Conservation (phyloP, 2,797 vertebrate genomes). For the Girardinus metallicus region DNA sequence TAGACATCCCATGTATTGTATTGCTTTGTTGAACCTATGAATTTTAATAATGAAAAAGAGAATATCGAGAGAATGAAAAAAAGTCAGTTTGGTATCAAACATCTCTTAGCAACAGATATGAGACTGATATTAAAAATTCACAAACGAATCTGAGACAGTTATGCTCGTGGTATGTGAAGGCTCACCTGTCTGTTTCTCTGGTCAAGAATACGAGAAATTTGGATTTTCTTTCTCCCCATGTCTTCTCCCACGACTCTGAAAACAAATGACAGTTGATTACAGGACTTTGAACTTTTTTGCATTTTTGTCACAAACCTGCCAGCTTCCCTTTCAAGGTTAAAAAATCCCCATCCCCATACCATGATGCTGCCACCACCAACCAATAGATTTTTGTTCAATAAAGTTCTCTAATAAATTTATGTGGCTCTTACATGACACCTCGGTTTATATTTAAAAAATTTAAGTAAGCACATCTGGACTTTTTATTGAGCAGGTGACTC, state of each 20-base stretch:
- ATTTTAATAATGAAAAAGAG: background rate
- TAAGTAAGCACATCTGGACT: background rate
- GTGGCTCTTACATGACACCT: background rate
- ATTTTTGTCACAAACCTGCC: background rate
- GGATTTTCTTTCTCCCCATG: constrained; percentile 97
- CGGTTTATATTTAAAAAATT: background rate
- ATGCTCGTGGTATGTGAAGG: background rate
- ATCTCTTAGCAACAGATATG: background rate
- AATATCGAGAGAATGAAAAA: background rate
- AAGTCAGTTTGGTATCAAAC: background rate
- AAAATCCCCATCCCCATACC: background rate
- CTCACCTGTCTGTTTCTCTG: constrained; percentile 93
- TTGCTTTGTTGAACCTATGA: background rate
- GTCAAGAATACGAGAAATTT: constrained; percentile 94
- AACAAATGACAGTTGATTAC: constrained; percentile 8
- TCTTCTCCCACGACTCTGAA: constrained; percentile 43
- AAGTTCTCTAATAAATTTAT: background rate
- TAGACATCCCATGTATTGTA: background rate
- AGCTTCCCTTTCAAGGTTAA: background rate
- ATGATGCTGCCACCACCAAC: background rate
- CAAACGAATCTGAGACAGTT: background rate
- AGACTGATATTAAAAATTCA: background rate
- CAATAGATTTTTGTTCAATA: background rate
- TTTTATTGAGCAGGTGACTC: background rate
- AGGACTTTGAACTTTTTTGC: background rate